Percentiles rank a stretch among this genome's conserved stretches.
phyloP scores from a whole-genome alignment of 2,113 vertebrate genomes.

The Myodes glareolus region DNA sequence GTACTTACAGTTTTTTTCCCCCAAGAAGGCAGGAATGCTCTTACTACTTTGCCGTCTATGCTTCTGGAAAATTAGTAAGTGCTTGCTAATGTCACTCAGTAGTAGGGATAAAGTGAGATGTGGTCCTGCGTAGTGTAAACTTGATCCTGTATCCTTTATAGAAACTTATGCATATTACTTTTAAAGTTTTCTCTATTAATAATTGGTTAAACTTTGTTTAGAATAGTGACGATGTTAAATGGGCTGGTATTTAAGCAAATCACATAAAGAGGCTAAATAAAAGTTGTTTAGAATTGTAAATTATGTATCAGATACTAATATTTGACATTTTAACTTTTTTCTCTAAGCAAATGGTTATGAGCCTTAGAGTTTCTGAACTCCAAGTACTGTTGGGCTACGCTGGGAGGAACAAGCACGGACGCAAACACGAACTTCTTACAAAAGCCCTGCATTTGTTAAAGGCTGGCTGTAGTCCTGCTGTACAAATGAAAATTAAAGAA shows the following conservation, averaged over 20 bases:
- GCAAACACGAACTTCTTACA: conserved; percentile 99
- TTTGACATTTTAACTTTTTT: conserved; percentile 77
- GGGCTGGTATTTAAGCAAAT: not conserved
- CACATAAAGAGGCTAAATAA: not conserved
- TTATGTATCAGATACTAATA: conserved; percentile 65
- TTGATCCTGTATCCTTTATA: conserved; percentile 19
- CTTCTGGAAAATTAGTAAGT: conserved; percentile 23
- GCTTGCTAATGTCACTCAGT: not conserved
- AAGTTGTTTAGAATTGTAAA: conserved; percentile 40
- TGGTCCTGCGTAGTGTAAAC: not conserved
- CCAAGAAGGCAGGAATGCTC: not conserved
- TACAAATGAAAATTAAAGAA: conserved; percentile 99
- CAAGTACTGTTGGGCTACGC: conserved; percentile 99
- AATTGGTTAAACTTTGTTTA: conserved; percentile 48
- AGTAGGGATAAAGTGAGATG: conserved; percentile 3
- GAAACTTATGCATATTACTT: conserved; percentile 51
- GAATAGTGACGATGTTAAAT: conserved; percentile 25
- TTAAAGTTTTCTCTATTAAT: conserved; percentile 49
- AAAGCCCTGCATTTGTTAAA: conserved; percentile 98
- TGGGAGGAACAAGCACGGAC: conserved; percentile 98
- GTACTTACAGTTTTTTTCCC: not conserved
- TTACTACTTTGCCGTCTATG: not conserved
- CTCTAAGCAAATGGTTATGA: conserved; percentile 99
- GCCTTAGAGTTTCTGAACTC: conserved; percentile 99
- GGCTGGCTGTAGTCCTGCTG: conserved; percentile 97